phyloP scores from a whole-genome alignment of 2,797 vertebrate genomes.

The Halcyon chelicuti region DNA sequence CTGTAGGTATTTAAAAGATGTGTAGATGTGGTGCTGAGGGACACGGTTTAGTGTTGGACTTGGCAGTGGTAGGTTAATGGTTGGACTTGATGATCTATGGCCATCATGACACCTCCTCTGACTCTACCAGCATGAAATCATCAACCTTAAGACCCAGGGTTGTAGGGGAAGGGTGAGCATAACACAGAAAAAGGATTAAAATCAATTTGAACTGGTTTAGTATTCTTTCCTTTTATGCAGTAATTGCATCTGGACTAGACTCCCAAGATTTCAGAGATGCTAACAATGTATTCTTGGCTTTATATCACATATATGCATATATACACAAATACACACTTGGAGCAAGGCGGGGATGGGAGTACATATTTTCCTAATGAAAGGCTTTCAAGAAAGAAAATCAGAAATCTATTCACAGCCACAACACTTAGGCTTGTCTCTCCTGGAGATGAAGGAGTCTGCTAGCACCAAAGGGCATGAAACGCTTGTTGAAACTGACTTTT shows the following conservation, averaged over 20 bases:
- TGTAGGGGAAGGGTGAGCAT: neutral
- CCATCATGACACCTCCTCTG: neutral
- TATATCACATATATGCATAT: neutral
- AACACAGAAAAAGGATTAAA: neutral
- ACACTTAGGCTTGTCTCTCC: neutral
- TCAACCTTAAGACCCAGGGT: neutral
- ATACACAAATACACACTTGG: neutral
- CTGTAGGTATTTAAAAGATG: neutral
- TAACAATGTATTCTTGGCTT: neutral
- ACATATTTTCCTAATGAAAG: neutral
- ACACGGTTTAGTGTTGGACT: neutral
- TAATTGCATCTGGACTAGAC: neutral
- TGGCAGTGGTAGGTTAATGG: neutral
- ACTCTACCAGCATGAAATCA: neutral
- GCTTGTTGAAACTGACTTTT: neutral
- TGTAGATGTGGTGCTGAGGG: neutral
- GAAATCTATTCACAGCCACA: neutral
- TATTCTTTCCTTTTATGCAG: neutral
- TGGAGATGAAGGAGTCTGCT: neutral
- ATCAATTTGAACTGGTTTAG: neutral
- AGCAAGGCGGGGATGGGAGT: neutral
- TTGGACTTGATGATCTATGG: rapidly evolving
- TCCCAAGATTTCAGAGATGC: neutral
- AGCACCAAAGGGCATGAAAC: neutral
- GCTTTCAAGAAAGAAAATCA: neutral